Conservation (phyloP, 2,888 invertebrate species). For the Drosophila kokeensis region DNA sequence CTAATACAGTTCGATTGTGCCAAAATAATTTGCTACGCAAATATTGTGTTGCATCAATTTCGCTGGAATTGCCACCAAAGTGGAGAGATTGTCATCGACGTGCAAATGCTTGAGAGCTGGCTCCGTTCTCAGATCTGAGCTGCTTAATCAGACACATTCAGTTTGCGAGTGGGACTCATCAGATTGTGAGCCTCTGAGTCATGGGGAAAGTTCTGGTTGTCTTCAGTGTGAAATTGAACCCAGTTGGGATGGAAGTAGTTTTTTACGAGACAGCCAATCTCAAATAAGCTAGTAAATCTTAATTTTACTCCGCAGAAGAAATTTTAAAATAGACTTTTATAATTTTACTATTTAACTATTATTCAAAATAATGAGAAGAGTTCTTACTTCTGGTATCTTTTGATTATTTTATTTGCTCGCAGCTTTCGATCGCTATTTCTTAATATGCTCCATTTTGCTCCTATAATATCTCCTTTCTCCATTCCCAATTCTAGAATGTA, state of each 20-base stretch:
- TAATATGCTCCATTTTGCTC: not conserved
- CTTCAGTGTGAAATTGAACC: not conserved
- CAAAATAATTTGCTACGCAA: slow-evolving; percentile 59
- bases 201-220: slow-evolving; percentile 28
- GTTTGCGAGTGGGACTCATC: not conserved
- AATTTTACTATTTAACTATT: not conserved
- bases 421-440: not conserved
- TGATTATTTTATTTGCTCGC: not conserved
- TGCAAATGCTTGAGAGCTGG: slow-evolving; percentile 1
- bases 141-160: slow-evolving; percentile 32
- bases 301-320: not conserved
- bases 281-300: not conserved
- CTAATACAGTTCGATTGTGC: slow-evolving; percentile 30
- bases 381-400: not conserved
- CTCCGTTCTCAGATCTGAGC: not conserved
- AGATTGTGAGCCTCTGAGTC: slow-evolving; percentile 20
- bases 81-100: slow-evolving; percentile 34
- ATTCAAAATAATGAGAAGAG: not conserved
- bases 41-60: slow-evolving; percentile 63
- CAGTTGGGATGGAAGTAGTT: not conserved
- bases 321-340: not conserved
- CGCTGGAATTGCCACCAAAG: slow-evolving; percentile 38
- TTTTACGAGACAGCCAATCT: not conserved
- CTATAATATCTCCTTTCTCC: not conserved
- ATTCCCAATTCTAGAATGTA: not conserved